Evolutionary conservation across 2,888 invertebrate species (phyloP), one percentile per base, ranked within the genome.

Genomic region (Drosophila borealis): DNA sequence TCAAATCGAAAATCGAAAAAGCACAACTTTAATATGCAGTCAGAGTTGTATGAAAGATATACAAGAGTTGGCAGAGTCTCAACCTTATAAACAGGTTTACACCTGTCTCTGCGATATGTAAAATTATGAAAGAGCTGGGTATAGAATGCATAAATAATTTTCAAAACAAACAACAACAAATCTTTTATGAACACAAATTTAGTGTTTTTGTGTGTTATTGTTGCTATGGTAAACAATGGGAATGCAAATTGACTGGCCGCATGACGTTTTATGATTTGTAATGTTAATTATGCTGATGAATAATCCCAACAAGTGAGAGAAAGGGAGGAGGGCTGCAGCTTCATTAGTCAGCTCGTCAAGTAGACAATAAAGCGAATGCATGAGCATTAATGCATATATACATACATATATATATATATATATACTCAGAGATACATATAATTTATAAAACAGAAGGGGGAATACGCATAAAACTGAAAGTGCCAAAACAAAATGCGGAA

Each of bases 221-320:
- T 53, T 68, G 36, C 36, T 77, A 41, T 48, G 56, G 54, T 67
- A 66, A 66, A 81, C 88, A 86, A 78, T 78, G 64, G 62, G 50
- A 70, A 84, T 84, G 89, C 87, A 84, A 84, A 84, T 84, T 70
- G 51, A 66, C 62, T 81, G 65, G 48, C 33, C 49, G 54, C 50
- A 61, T 59, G 71, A 64, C 67, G 69, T 74, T 85, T 81, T 85
- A 78, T 88, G 80, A 83, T 87, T 88, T 84, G 75, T 87, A 84
- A 88, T 80, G 89, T 80, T 89, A 85, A 88, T 85, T 82, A 85
- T 78, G 74, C 69, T 53, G 72, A 77, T 81, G 81, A 81, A 71
- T 74, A 78, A 81, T 56, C 63, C 49, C 44, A 45, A 25, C 5
- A 29, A 34, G 14, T 3, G 13, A 34, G 11, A 53, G 17, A 19